Base-by-base conservation (phyloP, 2,113 vertebrate species). In the Pterocles gutturalis region DNA sequence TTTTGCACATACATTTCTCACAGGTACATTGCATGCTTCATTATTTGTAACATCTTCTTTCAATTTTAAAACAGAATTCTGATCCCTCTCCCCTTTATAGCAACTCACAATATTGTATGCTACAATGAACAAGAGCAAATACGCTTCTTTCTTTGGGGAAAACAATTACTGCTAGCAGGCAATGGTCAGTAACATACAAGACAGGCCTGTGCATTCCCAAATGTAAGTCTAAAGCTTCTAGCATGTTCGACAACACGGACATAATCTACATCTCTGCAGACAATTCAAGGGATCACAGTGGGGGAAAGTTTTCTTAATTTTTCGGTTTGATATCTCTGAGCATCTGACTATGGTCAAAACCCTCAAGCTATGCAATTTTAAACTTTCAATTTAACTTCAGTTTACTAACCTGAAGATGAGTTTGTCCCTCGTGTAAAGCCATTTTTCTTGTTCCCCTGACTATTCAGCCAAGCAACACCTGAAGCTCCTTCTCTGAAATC, bases 401-500 rank as follows among this genome's bases (percentile, higher is more conserved):
- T 79, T 89, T 71, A 76, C 38, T 87, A 60, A 89, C 33, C 18
- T 76, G 81, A 92, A 51, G 18, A 88, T 0, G 0, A 89, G 78
- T 65, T 71, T 26, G 12, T 66, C 67, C 31, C 67, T 81, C 0
- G 0, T 62, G 67, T 66, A 89, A 90, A 45, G 33, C 16, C 1
- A 41, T 76, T 84, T 95, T 64, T 96, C n/a, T 73, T 89, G 29
- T 51, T 93, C 10, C 24, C 7, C 16, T 91, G 61, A 55, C 72
- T 83, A 93, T 61, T 87, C 78, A 96, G 28, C 69, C 28, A 85
- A 87, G 78, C 49, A 93, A 38, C 33, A 94, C 33, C n/a, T 85
- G 70, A 71, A 95, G 76, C 38, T 85, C 26, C 33, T 70, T 94
- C 89, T 75, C 70, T 55, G 69, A 93, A 78, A 76, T 69, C 61